These are phyloP conservation scores for Typhlichthys subterraneus DNA, from an alignment of 2,797 vertebrate species.

Conservation along the genomic window DNA sequence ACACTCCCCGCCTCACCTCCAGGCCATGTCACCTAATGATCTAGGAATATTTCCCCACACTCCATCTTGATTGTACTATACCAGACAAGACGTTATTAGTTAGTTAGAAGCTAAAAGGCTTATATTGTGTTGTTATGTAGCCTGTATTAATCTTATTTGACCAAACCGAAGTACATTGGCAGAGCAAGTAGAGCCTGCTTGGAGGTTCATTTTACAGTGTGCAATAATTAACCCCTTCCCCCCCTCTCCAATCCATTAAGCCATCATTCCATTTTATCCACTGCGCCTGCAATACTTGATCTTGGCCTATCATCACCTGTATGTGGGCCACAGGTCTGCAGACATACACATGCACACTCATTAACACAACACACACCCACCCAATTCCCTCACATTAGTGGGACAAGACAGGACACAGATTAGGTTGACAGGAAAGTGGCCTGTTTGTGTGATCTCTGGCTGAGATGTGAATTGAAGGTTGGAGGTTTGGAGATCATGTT, in stretches of 20 bases:
- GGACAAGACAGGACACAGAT: slow-evolving; percentile 29
- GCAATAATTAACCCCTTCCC: slow-evolving; percentile 39
- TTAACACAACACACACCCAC: not conserved
- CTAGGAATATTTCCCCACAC: no score
- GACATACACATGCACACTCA: not conserved
- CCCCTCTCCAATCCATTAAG: slow-evolving; percentile 24
- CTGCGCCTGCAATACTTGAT: slow-evolving; percentile 39
- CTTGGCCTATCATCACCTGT: slow-evolving; percentile 43
- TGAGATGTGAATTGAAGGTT: slow-evolving; percentile 23
- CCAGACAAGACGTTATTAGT: no score
- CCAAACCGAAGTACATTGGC: no score
- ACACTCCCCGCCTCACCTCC: not conserved
- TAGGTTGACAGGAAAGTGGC: slow-evolving; percentile 7
- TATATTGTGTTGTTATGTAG: no score
- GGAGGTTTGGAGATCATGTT: not conserved
- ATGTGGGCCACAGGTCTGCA: slow-evolving; percentile 10
- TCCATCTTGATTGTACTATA: no score
- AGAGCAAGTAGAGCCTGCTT: slow-evolving; percentile 16
- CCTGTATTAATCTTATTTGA: no score
- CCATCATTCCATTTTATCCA: slow-evolving; percentile 10
- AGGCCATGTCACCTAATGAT: no score
- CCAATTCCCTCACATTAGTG: slow-evolving; percentile 6
- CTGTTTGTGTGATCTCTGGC: slow-evolving; percentile 23
- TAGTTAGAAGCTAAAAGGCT: no score
- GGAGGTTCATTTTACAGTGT: slow-evolving; percentile 29